phyloP scores from a whole-genome alignment of 37 sponge, comb jelly and placozoan genomes.

The Bolinopsis microptera region DNA sequence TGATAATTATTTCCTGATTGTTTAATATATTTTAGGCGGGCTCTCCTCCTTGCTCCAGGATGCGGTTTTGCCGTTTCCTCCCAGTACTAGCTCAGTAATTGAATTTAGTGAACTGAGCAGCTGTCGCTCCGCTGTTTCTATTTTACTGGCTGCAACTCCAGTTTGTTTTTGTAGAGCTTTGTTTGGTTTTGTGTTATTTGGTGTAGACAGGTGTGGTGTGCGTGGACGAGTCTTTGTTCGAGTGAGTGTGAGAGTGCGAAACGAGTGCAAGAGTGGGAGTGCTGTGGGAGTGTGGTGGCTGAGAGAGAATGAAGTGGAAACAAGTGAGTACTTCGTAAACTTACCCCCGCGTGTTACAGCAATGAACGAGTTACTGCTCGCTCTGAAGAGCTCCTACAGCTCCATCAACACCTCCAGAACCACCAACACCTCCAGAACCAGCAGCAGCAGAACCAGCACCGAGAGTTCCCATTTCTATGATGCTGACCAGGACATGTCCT shows the following conservation, averaged over 20 bases:
- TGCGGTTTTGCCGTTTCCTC: not conserved
- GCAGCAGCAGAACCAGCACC: not conserved
- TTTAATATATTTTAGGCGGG: not conserved
- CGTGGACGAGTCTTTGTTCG: not conserved
- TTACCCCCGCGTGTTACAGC: too few species aligned
- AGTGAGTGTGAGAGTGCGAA: not conserved
- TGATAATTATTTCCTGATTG: not conserved
- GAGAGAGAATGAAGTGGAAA: not conserved
- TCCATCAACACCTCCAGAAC: not conserved
- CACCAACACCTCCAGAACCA: too few species aligned
- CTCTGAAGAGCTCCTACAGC: constrained; percentile 4
- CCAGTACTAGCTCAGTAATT: not conserved
- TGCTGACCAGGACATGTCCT: not conserved
- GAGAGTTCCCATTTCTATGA: constrained; percentile 15
- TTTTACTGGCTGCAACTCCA: not conserved
- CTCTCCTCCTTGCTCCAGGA: not conserved
- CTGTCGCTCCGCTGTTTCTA: not conserved
- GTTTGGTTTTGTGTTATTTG: not conserved
- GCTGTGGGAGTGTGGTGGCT: not conserved
- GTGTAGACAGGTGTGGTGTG: not conserved
- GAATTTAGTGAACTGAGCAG: not conserved
- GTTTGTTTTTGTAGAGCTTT: not conserved
- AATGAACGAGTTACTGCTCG: constrained; percentile 21
- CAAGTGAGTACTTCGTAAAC: not conserved
- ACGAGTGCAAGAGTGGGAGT: not conserved